These are phyloP conservation scores for Vanacampus margaritifer DNA, from an alignment of 2,113 vertebrate genomes.

Conservation along the genomic window DNA sequence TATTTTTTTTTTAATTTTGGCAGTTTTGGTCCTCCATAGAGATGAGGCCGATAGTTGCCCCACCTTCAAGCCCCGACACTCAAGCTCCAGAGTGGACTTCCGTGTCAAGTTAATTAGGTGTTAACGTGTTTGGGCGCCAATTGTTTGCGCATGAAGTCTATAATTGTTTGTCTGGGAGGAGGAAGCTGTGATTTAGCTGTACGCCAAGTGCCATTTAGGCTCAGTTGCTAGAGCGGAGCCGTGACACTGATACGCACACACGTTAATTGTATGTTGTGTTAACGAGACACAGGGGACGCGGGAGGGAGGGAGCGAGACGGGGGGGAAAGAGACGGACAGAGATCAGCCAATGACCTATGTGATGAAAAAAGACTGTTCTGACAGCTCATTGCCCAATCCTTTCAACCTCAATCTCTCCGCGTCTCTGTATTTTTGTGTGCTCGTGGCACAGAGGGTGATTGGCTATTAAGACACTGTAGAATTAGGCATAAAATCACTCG, in stretches of 20 bases:
- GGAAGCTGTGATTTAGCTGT: conserved; percentile 40
- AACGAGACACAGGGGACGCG: conserved; percentile 48
- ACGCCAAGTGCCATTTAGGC: conserved; percentile 59
- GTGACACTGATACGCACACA: conserved; percentile 46
- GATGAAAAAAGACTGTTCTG: conserved; percentile 52
- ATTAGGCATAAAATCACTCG: conserved; percentile 4
- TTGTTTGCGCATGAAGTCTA: conserved; percentile 21
- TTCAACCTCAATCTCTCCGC: conserved; percentile 31
- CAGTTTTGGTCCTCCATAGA: no score
- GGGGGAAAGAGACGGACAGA: conserved; percentile 36
- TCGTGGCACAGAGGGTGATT: conserved; percentile 6
- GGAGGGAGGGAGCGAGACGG: not conserved
- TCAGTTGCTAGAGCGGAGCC: conserved; percentile 49
- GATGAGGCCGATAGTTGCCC: conserved; percentile 6
- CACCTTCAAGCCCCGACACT: not conserved
- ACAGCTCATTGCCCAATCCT: conserved; percentile 61
- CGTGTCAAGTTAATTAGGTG: conserved; percentile 43
- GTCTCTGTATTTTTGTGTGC: conserved; percentile 15
- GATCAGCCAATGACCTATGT: conserved; percentile 65
- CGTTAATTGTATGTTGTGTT: conserved; percentile 68
- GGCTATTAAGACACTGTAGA: conserved; percentile 12
- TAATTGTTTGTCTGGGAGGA: conserved; percentile 55
- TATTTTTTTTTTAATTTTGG: no score
- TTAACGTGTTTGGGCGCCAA: conserved; percentile 31
- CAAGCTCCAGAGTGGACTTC: conserved; percentile 5